phyloP scores from a whole-genome alignment of 2,888 invertebrate genomes.

The Ophion costatus region DNA sequence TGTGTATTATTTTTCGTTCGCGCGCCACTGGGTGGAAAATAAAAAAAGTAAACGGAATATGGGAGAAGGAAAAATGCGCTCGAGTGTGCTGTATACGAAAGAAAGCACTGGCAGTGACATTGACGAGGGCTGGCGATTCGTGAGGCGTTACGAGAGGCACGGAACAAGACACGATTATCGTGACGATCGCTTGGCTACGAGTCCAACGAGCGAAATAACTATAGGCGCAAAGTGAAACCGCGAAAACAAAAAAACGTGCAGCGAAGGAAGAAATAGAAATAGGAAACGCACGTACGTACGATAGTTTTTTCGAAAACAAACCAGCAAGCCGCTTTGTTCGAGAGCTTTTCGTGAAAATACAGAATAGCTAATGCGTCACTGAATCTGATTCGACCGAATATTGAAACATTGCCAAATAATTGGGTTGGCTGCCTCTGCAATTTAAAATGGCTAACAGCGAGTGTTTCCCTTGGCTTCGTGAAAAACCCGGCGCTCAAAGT shows the following conservation, averaged over 20 bases:
- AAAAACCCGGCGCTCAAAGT: background rate
- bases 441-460: slow-evolving; percentile 10
- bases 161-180: background rate
- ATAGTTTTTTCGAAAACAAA: background rate
- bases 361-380: slow-evolving; percentile 2
- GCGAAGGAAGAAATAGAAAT: background rate
- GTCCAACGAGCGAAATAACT: background rate
- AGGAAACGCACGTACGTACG: background rate
- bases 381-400: slow-evolving; percentile 10
- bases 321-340: background rate
- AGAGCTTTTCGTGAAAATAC: background rate
- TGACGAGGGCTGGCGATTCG: slow-evolving; percentile 33
- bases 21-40: slow-evolving; percentile 18
- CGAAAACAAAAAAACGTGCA: background rate
- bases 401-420: slow-evolving; percentile 26
- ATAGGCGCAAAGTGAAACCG: background rate
- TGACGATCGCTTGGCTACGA: slow-evolving; percentile 5
- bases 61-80: slow-evolving; percentile 5
- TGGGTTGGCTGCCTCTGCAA: background rate
- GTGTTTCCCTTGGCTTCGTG: background rate
- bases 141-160: background rate
- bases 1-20: background rate
- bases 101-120: slow-evolving; percentile 9
- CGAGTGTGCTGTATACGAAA: background rate
- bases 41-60: slow-evolving; percentile 2